phyloP scores from a whole-genome alignment of 2,797 vertebrate species.

The Pipistrellus pipistrellus region DNA sequence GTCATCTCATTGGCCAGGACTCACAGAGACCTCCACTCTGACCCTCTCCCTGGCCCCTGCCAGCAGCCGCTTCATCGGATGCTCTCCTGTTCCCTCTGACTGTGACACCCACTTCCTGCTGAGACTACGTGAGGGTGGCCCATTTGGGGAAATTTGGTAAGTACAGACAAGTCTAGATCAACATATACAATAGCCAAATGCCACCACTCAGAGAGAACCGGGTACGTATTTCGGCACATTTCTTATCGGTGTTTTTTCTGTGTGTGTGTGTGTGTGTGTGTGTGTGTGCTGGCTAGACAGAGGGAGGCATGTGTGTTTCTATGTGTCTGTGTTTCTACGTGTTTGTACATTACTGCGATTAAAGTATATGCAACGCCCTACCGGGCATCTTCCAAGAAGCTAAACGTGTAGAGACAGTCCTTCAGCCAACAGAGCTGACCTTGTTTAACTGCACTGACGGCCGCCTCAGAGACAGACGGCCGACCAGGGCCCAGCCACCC shows the following conservation, averaged over 20 bases:
- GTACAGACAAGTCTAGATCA: neutral
- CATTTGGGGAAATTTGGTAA: neutral
- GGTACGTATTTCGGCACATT: neutral
- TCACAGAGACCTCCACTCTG: accelerated
- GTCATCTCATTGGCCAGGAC: no score
- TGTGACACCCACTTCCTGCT: neutral
- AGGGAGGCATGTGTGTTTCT: neutral
- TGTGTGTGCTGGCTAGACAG: accelerated
- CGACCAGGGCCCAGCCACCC: slow-evolving; percentile 52
- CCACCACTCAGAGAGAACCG: neutral
- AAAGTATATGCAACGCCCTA: neutral
- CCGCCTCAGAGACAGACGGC: slow-evolving; percentile 49
- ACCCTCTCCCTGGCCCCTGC: neutral
- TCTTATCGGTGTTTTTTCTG: neutral
- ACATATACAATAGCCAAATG: neutral
- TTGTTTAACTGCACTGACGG: slow-evolving; percentile 60
- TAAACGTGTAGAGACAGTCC: neutral
- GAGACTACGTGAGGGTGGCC: neutral
- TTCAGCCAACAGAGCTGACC: slow-evolving; percentile 40
- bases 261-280: neutral
- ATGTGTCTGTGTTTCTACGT: neutral
- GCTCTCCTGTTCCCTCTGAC: neutral
- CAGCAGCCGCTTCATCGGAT: accelerated
- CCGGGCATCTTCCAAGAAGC: neutral
- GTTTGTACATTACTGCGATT: neutral